A percentile compares a stretch with the other conserved stretches of the same genome.
Evolutionary conservation across 2,113 vertebrate species (phyloP).

Genomic region (Orthonyx spaldingii): DNA sequence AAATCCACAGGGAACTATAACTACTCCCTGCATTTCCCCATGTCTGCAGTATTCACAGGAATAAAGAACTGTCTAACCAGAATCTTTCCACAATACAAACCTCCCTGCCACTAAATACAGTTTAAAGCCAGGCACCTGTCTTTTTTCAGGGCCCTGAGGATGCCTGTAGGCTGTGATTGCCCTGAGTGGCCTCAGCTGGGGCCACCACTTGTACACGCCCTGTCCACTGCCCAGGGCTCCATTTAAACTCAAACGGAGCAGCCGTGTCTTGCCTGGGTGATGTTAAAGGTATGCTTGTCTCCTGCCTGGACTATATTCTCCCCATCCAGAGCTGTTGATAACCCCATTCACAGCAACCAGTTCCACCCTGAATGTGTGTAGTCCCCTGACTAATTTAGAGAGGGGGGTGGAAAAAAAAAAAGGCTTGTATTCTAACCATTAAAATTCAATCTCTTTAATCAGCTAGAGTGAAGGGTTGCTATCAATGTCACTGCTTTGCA

Average conservation of each 20-base stretch:
- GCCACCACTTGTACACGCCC: rapidly evolving
- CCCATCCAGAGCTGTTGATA: background rate
- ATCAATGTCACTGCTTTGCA: background rate
- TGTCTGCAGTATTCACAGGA: rapidly evolving
- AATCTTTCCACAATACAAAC: background rate
- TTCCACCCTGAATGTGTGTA: background rate
- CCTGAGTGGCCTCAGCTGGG: background rate
- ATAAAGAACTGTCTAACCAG: rapidly evolving
- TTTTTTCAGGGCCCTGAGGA: background rate
- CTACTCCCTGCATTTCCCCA: rapidly evolving
- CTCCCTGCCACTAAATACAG: background rate
- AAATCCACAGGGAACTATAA: background rate
- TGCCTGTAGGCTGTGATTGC: background rate
- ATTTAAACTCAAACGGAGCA: background rate
- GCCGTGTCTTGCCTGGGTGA: rapidly evolving
- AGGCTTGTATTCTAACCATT: background rate
- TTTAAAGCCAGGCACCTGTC: background rate
- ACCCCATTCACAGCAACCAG: background rate
- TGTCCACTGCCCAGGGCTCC: background rate
- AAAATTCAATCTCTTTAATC: background rate
- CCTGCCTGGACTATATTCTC: background rate
- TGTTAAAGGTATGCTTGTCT: rapidly evolving
- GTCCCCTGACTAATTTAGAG: rapidly evolving
- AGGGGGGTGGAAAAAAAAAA: rapidly evolving
- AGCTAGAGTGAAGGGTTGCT: background rate